Evolutionary conservation across 2,113 vertebrate species (phyloP).

Genomic region (Lepisosteus oculatus): DNA sequence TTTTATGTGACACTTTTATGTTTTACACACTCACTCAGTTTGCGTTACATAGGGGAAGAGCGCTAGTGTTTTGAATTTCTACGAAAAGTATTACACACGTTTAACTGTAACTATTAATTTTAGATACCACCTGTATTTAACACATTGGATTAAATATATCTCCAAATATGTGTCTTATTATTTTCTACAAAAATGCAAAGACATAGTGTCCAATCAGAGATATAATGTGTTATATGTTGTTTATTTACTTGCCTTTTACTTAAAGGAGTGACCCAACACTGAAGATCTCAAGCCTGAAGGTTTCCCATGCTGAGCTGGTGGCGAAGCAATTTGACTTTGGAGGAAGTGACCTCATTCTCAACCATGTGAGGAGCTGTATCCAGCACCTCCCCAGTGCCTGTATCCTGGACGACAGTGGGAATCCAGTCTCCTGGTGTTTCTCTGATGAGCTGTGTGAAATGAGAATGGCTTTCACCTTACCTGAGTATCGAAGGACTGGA

Average conservation of each 20-base stretch:
- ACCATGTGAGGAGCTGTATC: conserved; percentile 43
- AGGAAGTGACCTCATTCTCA: conserved; percentile 35
- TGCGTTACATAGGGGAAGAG: too few species aligned
- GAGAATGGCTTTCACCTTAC: conserved; percentile 49
- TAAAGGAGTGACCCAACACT: conserved; percentile 22
- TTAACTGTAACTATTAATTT: too few species aligned
- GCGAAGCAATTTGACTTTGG: conserved; percentile 46
- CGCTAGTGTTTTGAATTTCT: too few species aligned
- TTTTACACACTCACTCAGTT: too few species aligned
- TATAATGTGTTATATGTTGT: background rate
- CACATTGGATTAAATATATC: background rate
- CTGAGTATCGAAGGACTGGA: conserved; percentile 44
- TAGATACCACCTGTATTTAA: too few species aligned
- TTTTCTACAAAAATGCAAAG: background rate
- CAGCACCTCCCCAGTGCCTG: conserved; percentile 57
- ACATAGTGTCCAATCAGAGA: too few species aligned
- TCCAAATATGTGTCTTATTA: conserved; percentile 2
- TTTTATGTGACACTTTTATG: too few species aligned
- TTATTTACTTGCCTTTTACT: background rate
- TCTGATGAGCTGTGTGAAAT: conserved; percentile 57
- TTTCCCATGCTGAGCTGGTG: conserved; percentile 42
- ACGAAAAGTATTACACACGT: too few species aligned
- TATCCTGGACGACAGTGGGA: conserved; percentile 43
- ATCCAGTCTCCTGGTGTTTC: conserved; percentile 48
- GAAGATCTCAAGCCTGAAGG: conserved; percentile 42